These are phyloP conservation scores for Koerneria pararmatus DNA, from an alignment of 2,888 invertebrate genomes.

Conservation along the genomic window DNA sequence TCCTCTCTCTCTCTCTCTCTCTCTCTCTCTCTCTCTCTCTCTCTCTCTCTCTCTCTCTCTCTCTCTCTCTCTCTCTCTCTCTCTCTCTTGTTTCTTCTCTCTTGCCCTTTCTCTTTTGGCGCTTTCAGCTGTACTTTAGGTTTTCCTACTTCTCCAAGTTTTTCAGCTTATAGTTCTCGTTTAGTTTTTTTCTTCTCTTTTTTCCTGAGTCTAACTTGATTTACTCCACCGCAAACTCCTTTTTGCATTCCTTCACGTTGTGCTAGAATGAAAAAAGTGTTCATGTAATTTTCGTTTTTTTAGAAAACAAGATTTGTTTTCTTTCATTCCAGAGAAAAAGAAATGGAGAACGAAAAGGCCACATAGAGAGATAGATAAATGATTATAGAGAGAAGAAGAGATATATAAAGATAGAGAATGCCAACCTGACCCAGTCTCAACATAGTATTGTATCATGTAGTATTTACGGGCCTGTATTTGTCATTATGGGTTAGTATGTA, in stretches of 20 bases:
- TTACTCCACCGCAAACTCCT: not conserved
- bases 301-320: too few species aligned
- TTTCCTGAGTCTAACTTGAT: not conserved
- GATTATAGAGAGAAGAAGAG: too few species aligned
- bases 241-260: not conserved
- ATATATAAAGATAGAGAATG: too few species aligned
- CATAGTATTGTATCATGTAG: too few species aligned
- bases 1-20: slow-evolving; percentile 15
- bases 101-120: not conserved
- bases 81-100: not conserved
- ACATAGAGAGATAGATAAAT: too few species aligned
- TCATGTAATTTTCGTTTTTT: too few species aligned
- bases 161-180: not conserved
- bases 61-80: slow-evolving; percentile 7
- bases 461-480: too few species aligned
- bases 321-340: too few species aligned
- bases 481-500: too few species aligned
- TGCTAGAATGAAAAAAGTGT: not conserved
- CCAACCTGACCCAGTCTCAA: too few species aligned
- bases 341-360: too few species aligned
- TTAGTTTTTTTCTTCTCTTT: not conserved
- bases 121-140: not conserved
- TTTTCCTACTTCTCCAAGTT: not conserved
- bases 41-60: slow-evolving; percentile 18
- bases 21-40: slow-evolving; percentile 17